Percentiles rank a stretch among this genome's conserved stretches.
phyloP scores from a whole-genome alignment of 30 jellyfish, hydroid and myxozoan species.

The Turritopsis rubra region DNA sequence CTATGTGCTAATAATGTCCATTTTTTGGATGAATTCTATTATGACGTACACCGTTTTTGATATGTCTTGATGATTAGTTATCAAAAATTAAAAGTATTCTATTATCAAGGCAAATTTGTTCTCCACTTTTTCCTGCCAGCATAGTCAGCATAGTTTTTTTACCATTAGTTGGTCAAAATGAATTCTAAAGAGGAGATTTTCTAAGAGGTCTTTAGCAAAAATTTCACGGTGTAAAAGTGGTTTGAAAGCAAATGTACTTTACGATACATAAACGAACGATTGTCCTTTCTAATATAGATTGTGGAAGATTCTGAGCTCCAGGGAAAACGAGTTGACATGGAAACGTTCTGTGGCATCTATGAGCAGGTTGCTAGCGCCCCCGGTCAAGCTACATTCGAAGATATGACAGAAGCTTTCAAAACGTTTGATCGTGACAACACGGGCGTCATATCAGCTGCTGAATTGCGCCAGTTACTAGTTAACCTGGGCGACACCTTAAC shows the following conservation, averaged over 20 bases:
- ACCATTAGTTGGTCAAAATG: not conserved
- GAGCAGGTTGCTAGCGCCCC: slow-evolving; percentile 66
- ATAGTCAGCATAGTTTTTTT: not conserved
- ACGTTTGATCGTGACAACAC: slow-evolving; percentile 91
- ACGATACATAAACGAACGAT: too few species aligned
- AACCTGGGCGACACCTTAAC: slow-evolving; percentile 90
- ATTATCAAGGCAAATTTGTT: too few species aligned
- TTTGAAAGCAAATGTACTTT: too few species aligned
- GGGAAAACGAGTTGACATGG: slow-evolving; percentile 82
- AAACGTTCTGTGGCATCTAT: slow-evolving; percentile 69
- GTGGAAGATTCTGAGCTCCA: slow-evolving; percentile 54
- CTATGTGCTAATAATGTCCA: too few species aligned
- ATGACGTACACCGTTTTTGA: too few species aligned
- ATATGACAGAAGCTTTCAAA: slow-evolving; percentile 85
- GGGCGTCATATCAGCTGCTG: slow-evolving; percentile 89
- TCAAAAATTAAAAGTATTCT: too few species aligned
- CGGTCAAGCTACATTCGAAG: slow-evolving; percentile 75
- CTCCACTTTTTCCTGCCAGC: not conserved
- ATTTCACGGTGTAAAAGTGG: too few species aligned
- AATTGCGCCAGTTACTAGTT: slow-evolving; percentile 68
- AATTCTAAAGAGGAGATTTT: too few species aligned
- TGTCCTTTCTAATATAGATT: slow-evolving; percentile 22
- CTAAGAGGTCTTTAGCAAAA: too few species aligned
- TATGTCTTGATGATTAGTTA: too few species aligned
- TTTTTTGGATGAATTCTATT: too few species aligned